Base-by-base conservation (phyloP, 2,113 vertebrate species). In the Nyctereutes procyonoides region DNA sequence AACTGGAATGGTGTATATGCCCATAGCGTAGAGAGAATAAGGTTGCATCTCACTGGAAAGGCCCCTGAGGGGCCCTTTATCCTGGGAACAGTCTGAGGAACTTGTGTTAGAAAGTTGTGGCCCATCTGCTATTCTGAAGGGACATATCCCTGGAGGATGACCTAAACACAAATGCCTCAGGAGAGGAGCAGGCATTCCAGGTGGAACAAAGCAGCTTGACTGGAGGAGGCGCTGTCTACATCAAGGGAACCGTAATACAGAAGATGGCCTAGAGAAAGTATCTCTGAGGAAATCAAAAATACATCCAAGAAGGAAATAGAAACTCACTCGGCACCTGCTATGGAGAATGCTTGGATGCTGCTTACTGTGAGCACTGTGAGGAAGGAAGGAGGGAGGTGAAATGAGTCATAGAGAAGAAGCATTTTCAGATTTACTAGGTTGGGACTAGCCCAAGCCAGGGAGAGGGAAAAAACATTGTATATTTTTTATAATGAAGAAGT, bases 161-260 rank as follows among this genome's bases (percentile, higher is more conserved):
- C 43, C n/a, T 24, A 12, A 51, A 73, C 0, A 20, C 43, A 92
- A 38, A 24, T 22, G 24, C 74, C 26, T n/a, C 32, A 48, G 32
- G 32, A 93, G 76, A 88, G 30, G 38, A 56, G 19, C 20, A 13
- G 2, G 26, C 15, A 53, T 10, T 19, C 7, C 0, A 12, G 4
- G 5, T 28, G 4, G 43, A 80, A 48, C 30, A 88, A 73, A 67
- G 14, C 30, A 53, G 48, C 19, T 30, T 20, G 32, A 28, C 55
- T 65, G 1, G 14, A 22, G 30, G 5, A 63, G 1, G 5, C 4
- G 9, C 0, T n/a, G 5, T 43, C 3, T 12, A 24, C 17, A 28
- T 51, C 13, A 43, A 35, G 32, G 13, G 51, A 88, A 79, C 3
- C 53, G 3, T 11, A 9, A 8, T 30, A 30, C 5, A 22, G 14